Percentiles rank a stretch among this genome's conserved stretches.
These are phyloP conservation scores for Neoaliturus tenellus DNA, from an alignment of 2,888 invertebrate species.

Conservation along the genomic window DNA sequence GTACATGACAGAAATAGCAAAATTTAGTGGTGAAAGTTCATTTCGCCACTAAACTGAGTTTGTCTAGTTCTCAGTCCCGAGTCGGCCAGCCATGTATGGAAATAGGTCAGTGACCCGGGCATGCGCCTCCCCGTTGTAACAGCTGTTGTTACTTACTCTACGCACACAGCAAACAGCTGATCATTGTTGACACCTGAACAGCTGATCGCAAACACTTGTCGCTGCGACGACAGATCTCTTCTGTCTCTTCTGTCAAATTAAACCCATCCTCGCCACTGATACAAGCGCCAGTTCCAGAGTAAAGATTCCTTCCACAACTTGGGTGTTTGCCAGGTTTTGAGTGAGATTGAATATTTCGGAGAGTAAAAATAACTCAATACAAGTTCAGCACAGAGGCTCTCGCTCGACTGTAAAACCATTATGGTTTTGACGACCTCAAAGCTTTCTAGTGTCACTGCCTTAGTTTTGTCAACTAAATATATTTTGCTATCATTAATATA, in stretches of 20 bases:
- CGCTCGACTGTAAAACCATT: too few species aligned
- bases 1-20: not conserved
- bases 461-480: too few species aligned
- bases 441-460: too few species aligned
- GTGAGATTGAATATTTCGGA: not conserved
- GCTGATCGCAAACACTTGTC: not conserved
- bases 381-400: not conserved
- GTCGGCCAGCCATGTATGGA: not conserved
- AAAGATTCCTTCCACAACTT: not conserved
- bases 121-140: not conserved
- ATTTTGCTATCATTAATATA: too few species aligned
- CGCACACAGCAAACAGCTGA: slow-evolving; percentile 12
- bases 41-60: not conserved
- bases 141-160: slow-evolving; percentile 3
- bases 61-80: too few species aligned
- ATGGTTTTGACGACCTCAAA: too few species aligned
- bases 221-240: not conserved
- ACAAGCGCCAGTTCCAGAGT: not conserved
- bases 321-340: not conserved
- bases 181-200: not conserved
- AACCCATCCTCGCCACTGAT: too few species aligned
- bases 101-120: not conserved
- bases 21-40: not conserved
- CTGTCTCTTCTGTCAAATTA: too few species aligned
- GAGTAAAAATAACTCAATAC: not conserved